These are phyloP conservation scores for Argyrosomus japonicus DNA, from an alignment of 2,113 vertebrate species.

Conservation along the genomic window DNA sequence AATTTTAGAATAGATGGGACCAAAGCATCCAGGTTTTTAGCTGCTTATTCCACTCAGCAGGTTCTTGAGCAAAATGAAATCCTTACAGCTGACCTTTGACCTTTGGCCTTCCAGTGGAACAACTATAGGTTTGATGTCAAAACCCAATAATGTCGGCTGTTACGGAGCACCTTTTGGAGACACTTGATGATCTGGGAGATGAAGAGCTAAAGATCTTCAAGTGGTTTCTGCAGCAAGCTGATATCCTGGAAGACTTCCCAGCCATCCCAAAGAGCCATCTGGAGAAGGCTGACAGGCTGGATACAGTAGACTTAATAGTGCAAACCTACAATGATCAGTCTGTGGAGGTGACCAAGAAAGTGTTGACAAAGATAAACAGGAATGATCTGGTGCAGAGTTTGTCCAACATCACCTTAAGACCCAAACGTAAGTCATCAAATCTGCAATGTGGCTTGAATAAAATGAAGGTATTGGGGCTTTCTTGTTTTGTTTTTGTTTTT, in stretches of 20 bases:
- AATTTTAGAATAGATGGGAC: no score
- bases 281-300: slow-evolving; percentile 4
- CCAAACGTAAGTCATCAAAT: neutral
- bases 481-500: neutral
- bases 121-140: neutral
- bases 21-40: no score
- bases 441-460: neutral
- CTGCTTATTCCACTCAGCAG: no score
- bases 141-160: neutral
- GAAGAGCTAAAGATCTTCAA: neutral
- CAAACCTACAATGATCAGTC: neutral
- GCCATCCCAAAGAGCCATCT: neutral
- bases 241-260: neutral
- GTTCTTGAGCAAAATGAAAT: no score
- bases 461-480: neutral
- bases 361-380: slow-evolving; percentile 8
- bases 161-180: neutral
- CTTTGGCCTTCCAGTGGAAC: no score
- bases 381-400: slow-evolving; percentile 9
- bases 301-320: neutral
- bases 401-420: neutral
- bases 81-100: no score
- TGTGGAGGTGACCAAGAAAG: neutral
- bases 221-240: neutral
- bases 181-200: neutral